These are phyloP conservation scores for Metallyticus violacea DNA, from an alignment of 2,888 invertebrate species.

Conservation along the genomic window DNA sequence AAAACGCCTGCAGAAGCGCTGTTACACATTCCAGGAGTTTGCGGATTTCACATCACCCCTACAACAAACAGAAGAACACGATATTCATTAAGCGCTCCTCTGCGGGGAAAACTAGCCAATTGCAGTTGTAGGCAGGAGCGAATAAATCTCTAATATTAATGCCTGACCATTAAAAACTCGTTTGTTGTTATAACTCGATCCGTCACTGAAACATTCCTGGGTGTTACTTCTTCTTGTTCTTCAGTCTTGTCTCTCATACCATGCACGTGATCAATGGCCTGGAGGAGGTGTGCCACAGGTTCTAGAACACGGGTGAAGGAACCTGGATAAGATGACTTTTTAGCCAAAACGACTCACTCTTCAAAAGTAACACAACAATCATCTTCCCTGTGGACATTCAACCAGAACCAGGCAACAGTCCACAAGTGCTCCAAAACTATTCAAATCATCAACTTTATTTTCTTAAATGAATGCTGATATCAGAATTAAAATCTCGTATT, in stretches of 20 bases:
- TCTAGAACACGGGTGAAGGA: background rate
- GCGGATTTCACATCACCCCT: background rate
- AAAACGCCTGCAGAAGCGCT: background rate
- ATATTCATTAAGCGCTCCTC: background rate
- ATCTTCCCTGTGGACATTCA: background rate
- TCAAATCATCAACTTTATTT: background rate
- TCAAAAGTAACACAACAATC: background rate
- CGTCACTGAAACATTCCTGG: background rate
- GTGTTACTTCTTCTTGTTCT: background rate
- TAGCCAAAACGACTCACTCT: background rate
- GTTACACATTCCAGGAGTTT: background rate
- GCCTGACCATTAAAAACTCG: background rate
- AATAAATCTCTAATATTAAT: background rate
- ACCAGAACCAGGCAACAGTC: background rate
- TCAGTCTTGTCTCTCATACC: background rate
- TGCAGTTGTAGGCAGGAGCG: background rate
- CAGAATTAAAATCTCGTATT: too few relatives aligned
- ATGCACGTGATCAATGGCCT: background rate
- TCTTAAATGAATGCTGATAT: background rate
- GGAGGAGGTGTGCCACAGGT: background rate
- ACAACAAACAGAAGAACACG: background rate
- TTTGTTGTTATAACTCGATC: background rate
- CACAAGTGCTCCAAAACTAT: background rate
- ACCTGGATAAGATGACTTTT: background rate
- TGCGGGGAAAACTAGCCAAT: background rate